A percentile compares a stretch with the other conserved stretches of the same genome.
These are phyloP conservation scores for Atta texana DNA, from an alignment of 1,140 invertebrate species.

Conservation along the genomic window DNA sequence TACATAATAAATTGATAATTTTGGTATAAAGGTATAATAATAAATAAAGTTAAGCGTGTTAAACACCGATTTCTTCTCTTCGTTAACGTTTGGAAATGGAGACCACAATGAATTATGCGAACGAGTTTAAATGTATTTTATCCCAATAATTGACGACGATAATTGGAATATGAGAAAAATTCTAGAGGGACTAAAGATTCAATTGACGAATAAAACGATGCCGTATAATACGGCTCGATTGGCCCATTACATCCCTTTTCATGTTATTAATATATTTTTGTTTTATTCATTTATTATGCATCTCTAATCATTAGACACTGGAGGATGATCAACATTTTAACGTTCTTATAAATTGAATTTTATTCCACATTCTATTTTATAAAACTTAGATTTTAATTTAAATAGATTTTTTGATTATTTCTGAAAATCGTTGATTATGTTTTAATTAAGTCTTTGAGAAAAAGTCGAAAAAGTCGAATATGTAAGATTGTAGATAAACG, in stretches of 20 bases:
- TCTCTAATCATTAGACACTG: conserved; percentile 16
- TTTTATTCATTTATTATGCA: conserved; percentile 9
- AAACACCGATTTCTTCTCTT: conserved; percentile 37
- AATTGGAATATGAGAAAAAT: conserved; percentile 65
- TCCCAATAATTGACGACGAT: conserved; percentile 79
- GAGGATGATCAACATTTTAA: conserved; percentile 4
- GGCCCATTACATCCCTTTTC: conserved; percentile 60
- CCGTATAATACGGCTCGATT: conserved; percentile 43
- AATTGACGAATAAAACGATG: conserved; percentile 78
- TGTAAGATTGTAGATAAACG: conserved; percentile 24
- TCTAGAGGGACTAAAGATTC: conserved; percentile 71
- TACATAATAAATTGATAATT: conserved; percentile 9
- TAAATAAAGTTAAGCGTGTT: conserved; percentile 38
- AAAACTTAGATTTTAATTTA: conserved; percentile 18
- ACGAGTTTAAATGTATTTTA: conserved; percentile 15
- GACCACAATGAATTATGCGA: conserved; percentile 34
- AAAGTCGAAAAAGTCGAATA: neutral
- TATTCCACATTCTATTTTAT: conserved; percentile 52
- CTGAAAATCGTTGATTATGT: conserved; percentile 10
- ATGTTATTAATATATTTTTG: conserved; percentile 25
- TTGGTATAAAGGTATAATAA: neutral
- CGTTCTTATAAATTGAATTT: conserved; percentile 69
- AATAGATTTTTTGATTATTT: neutral
- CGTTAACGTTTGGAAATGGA: neutral
- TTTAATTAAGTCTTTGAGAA: conserved; percentile 22